These are phyloP conservation scores for Tolypeutes matacus DNA, from an alignment of 2,797 vertebrate genomes.

Conservation along the genomic window DNA sequence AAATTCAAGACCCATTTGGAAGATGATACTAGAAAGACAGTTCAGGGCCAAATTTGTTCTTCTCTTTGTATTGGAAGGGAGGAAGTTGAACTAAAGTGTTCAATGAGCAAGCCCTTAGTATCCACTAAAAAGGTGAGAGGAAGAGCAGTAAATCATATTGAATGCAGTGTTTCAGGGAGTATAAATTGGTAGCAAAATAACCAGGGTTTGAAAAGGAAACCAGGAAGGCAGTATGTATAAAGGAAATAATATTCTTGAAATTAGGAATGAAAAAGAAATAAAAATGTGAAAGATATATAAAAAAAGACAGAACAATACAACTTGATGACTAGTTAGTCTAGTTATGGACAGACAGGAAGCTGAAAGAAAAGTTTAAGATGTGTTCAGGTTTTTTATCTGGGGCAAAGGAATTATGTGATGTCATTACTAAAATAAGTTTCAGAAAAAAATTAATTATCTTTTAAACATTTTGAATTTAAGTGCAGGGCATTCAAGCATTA, in stretches of 20 bases:
- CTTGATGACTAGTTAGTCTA: neutral
- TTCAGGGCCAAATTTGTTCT: neutral
- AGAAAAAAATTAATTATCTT: neutral
- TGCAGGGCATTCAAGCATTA: neutral
- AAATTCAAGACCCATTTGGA: slow-evolving; percentile 14
- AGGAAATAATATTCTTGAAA: slow-evolving; percentile 5
- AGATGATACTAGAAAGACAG: neutral
- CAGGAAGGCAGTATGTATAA: fast-evolving
- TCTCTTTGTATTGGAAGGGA: neutral
- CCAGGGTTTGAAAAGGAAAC: neutral
- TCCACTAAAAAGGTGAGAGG: neutral
- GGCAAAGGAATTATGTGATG: neutral
- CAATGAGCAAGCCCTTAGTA: neutral
- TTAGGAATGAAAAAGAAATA: slow-evolving; percentile 23
- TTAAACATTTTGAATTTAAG: neutral
- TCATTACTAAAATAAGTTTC: neutral
- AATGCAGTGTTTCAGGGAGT: neutral
- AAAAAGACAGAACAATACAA: neutral
- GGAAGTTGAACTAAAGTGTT: neutral
- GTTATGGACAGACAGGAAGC: neutral
- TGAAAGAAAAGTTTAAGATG: slow-evolving; percentile 18
- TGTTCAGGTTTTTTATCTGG: neutral
- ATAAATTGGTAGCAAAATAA: neutral
- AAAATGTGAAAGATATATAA: neutral
- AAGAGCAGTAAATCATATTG: neutral